phyloP scores from a whole-genome alignment of 92 coral and sea anemone genomes.

The Blastomussa wellsi region DNA sequence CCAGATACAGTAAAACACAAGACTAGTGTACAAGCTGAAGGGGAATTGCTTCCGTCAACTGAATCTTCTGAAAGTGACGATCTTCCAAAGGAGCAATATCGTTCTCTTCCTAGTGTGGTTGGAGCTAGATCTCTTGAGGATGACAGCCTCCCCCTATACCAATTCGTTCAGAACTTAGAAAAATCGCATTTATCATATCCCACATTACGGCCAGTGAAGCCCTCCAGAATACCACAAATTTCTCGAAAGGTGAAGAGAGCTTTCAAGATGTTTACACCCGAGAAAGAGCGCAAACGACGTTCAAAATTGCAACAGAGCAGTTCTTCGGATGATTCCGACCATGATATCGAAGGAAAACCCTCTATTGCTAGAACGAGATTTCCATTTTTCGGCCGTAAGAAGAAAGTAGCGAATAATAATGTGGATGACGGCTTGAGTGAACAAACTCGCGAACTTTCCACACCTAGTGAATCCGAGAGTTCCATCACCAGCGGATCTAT shows the following conservation, averaged over 20 bases:
- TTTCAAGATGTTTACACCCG: neutral
- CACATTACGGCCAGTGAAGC: neutral
- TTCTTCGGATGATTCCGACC: neutral
- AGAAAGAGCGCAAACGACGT: neutral
- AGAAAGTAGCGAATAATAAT: neutral
- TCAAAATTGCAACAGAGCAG: neutral
- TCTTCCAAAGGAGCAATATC: too few species aligned
- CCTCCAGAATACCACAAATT: neutral
- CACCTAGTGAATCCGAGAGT: neutral
- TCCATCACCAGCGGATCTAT: neutral
- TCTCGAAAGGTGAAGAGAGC: neutral
- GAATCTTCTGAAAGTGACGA: too few species aligned
- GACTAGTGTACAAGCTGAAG: neutral
- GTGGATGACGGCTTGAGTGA: neutral
- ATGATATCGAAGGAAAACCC: neutral
- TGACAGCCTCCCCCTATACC: neutral
- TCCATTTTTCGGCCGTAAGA: neutral
- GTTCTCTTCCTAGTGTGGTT: too few species aligned
- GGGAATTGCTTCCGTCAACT: neutral
- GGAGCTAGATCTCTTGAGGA: neutral
- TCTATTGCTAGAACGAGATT: neutral
- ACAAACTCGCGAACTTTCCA: neutral
- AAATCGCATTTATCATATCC: neutral
- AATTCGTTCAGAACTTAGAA: neutral
- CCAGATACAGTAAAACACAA: too few species aligned